Base-by-base conservation (phyloP, 2,113 vertebrate genomes). In the Petroica traversi region DNA sequence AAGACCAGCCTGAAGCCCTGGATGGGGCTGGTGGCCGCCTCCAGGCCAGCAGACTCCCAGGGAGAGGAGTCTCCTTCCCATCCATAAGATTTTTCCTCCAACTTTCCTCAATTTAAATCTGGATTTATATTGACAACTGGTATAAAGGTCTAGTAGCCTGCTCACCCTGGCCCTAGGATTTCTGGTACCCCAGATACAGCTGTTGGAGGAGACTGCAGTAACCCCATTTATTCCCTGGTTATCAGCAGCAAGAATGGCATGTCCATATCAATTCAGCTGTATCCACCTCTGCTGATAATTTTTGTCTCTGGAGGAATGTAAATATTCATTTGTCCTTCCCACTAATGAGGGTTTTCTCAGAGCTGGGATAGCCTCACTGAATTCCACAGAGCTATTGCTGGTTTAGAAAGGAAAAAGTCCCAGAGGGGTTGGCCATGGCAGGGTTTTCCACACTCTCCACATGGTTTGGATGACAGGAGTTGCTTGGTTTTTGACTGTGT, bases 371-470 rank as follows among this genome's bases (percentile, higher is more conserved):
- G 11, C 16, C 41, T 86, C 61, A 31, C 68, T 63, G 57, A 66
- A 4, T 2, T 80, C n/a, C 54, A 57, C 0, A 0, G 40, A 48
- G 6, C 15, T 14, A 23, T 11, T 72, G 28, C 15, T 75, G 49
- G 11, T 3, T 64, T 71, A 68, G n/a, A 73, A 91, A 59, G n/a
- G 62, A 79, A 49, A 51, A 36, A 57, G 13, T 73, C 25, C 19
- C 19, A 48, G 19, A 45, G 41, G 73, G 3, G 8, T 3, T 73
- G 24, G 4, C 28, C 40, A 26, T 3, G 5, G 6, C 48, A 64
- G 45, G 16, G 6, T 61, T 89, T 76, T 93, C 36, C 22, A 73
- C 17, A 64, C 8, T 8, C 11, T 80, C 40, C 36, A 40, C 10
- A 8, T 66, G 14, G 28, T 86, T 77, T 77, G 11, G 7, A 26